Evolutionary conservation across 2,113 vertebrate species (phyloP).

Genomic region (Onychostoma macrolepis): DNA sequence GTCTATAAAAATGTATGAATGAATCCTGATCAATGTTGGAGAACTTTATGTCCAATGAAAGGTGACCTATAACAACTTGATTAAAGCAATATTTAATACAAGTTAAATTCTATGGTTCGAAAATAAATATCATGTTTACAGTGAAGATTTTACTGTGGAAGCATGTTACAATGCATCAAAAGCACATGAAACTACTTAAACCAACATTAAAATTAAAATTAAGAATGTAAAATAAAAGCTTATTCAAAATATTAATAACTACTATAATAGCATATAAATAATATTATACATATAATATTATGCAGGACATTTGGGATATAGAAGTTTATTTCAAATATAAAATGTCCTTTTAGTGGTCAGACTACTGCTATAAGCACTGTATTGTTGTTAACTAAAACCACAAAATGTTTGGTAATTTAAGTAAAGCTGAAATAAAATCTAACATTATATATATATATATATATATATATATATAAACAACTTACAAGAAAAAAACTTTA

Average conservation of each 20-base stretch:
- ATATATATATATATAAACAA: too few species aligned
- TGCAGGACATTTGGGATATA: too few species aligned
- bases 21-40: conserved; percentile 21
- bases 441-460: too few species aligned
- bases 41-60: neutral
- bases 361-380: neutral
- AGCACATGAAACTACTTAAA: too few species aligned
- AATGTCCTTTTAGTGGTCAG: neutral
- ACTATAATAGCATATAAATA: too few species aligned
- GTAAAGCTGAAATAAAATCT: too few species aligned
- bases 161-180: neutral
- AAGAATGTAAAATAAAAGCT: too few species aligned
- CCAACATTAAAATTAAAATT: too few species aligned
- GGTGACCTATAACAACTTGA: neutral
- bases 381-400: neutral
- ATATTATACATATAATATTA: too few species aligned
- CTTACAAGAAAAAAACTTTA: too few species aligned
- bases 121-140: neutral
- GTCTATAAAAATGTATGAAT: conserved; percentile 11
- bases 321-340: neutral
- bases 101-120: neutral
- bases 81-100: neutral
- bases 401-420: neutral
- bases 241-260: too few species aligned
- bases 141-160: neutral